Base-by-base conservation (phyloP, 2,113 vertebrate species). In the Poeciliopsis occidentalis region DNA sequence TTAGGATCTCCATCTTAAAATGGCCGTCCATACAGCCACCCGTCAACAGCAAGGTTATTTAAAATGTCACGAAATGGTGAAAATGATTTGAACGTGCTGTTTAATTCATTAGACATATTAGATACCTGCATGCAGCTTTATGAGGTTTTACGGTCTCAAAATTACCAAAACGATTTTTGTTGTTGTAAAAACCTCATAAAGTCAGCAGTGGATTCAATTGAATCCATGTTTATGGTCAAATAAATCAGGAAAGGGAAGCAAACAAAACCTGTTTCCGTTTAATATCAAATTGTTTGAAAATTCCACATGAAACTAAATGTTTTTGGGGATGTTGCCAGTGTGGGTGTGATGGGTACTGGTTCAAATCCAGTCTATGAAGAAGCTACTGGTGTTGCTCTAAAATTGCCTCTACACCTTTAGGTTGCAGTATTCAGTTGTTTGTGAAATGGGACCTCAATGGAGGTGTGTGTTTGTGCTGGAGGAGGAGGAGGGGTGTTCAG, bases 401-500 rank as follows among this genome's bases (percentile, higher is more conserved):
- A 34, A 37, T 27, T 37, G 22, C 32, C 8, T 24, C 64, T 37
- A n/a, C 22, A 37, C 31, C 17, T 19, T 30, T 29, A 57, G 30
- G 24, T 57, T 11, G 12, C 26, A 37, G 31, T n/a, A 70, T n/a
- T 70, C 30, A 37, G 37, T 54, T 57, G n/a, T n/a, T 22, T 66
- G 39, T 80, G 71, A 69, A 60, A 63, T 34, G 68, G 60, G 74
- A 30, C 47, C 26, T 71, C 27, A 71, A 3, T 75, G 82, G 75
- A 72, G 80, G 81, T 81, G 84, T 86, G 83, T 76, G 81, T 82
- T 27, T 65, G 75, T 76, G 69, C 64, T 69, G 78, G 79, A 71
- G 83, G 77, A 71, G 69, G 54, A 19, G 26, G 15, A 11, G 26
- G 15, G 54, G 51, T 68, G 69, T 69, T 89, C 57, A 78, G 8